phyloP scores from a whole-genome alignment of 1,140 invertebrate genomes.

The Ridgeia piscesae region DNA sequence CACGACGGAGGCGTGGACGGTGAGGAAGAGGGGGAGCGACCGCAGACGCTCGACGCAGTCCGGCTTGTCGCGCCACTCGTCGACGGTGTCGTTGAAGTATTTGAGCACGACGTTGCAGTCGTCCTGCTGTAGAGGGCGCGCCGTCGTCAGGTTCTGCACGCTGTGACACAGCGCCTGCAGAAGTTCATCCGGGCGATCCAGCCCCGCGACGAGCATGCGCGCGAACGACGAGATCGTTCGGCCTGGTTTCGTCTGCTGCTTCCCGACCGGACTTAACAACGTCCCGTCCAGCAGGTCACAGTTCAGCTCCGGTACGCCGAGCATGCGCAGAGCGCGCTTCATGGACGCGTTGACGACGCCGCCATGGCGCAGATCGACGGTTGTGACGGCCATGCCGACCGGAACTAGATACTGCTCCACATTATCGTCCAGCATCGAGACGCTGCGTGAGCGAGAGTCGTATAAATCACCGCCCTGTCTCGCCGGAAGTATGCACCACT shows the following conservation, averaged over 20 bases:
- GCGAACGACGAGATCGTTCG: slow-evolving; percentile 15
- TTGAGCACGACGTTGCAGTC: slow-evolving; percentile 26
- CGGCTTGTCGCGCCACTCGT: slow-evolving; percentile 20
- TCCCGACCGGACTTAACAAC: neutral
- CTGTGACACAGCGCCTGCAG: neutral
- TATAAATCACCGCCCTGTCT: neutral
- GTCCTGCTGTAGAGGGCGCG: neutral
- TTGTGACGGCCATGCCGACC: slow-evolving; percentile 19
- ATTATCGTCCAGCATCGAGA: neutral
- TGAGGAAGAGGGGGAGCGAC: slow-evolving; percentile 24
- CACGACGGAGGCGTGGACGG: slow-evolving; percentile 18
- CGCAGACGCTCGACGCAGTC: slow-evolving; percentile 9
- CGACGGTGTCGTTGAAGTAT: slow-evolving; percentile 26
- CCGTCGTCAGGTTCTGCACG: neutral
- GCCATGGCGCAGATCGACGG: slow-evolving; percentile 23
- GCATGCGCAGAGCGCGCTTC: slow-evolving; percentile 19
- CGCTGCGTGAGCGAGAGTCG: neutral
- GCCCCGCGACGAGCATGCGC: slow-evolving; percentile 20
- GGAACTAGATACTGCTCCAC: slow-evolving; percentile 25
- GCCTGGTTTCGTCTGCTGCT: neutral
- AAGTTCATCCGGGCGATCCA: slow-evolving; percentile 23
- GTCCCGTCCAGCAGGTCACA: slow-evolving; percentile 16
- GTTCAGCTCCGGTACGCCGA: slow-evolving; percentile 27
- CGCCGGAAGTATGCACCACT: slow-evolving; percentile 28
- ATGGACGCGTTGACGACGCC: slow-evolving; percentile 22